Evolutionary conservation across 30 jellyfish, hydroid and myxozoan species (phyloP).

Genomic region (Hydractinia echinata): DNA sequence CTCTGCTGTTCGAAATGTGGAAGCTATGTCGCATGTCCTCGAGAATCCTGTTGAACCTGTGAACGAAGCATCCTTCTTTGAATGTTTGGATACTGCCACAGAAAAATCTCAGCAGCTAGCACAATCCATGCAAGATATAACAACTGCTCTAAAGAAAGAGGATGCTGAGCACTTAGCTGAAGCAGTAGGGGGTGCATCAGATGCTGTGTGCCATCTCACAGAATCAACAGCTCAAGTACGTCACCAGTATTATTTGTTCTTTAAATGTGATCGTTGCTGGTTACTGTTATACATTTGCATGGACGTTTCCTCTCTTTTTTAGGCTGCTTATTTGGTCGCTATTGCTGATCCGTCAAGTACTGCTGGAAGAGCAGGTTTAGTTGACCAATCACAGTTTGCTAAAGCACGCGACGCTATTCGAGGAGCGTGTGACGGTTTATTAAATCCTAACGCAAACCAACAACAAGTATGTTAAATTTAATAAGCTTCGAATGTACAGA

Average conservation of each 20-base stretch:
- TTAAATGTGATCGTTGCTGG: background rate
- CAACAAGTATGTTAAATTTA: constrained; percentile 56
- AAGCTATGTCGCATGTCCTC: constrained; percentile 73
- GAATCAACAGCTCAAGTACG: constrained; percentile 96
- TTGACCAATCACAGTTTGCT: constrained; percentile 94
- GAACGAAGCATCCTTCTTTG: constrained; percentile 88
- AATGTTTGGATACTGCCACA: constrained; percentile 92
- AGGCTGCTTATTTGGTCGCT: constrained; percentile 98
- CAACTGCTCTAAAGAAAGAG: constrained; percentile 74
- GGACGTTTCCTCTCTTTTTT: background rate
- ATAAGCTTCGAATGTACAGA: too few species aligned
- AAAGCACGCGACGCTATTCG: constrained; percentile 91
- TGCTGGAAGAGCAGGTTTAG: constrained; percentile 95
- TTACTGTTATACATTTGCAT: background rate
- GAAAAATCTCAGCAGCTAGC: constrained; percentile 79
- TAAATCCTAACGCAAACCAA: constrained; percentile 73
- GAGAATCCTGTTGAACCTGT: constrained; percentile 96
- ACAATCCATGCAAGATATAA: constrained; percentile 77
- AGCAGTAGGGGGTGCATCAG: constrained; percentile 87
- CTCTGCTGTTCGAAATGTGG: constrained; percentile 88
- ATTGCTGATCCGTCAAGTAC: constrained; percentile 97
- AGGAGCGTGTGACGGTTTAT: constrained; percentile 85
- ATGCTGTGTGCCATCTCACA: constrained; percentile 92
- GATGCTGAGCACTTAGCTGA: constrained; percentile 71
- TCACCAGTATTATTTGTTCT: background rate